A percentile compares a stretch with the other conserved stretches of the same genome.
Evolutionary conservation across 2,888 invertebrate genomes (phyloP).

Genomic region (Liposcelis brunnea): DNA sequence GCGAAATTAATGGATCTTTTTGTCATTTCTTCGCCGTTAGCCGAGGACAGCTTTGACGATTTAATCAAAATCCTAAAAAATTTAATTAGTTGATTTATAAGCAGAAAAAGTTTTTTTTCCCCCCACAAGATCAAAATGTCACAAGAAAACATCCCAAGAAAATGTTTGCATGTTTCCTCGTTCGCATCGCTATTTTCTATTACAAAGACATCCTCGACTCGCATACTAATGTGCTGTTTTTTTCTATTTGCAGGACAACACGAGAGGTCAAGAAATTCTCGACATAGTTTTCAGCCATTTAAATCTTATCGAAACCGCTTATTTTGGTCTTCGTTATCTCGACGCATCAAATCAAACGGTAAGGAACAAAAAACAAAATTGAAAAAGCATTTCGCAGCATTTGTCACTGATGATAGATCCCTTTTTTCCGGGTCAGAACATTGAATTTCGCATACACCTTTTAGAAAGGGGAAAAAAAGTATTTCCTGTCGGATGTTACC

Average conservation of each 20-base stretch:
- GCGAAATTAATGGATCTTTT: no score
- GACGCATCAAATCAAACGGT: slow-evolving; percentile 90
- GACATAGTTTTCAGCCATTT: slow-evolving; percentile 86
- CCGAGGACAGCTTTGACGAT: no score
- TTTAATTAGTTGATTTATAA: no score
- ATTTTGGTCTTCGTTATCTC: slow-evolving; percentile 86
- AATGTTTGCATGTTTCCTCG: neutral
- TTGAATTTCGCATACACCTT: neutral
- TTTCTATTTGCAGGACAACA: slow-evolving; percentile 55
- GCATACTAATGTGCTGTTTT: no score
- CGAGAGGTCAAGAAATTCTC: slow-evolving; percentile 72
- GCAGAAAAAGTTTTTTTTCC: no score
- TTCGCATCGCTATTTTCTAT: slow-evolving; percentile 1
- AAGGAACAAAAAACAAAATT: slow-evolving; percentile 25
- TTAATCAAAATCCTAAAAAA: no score
- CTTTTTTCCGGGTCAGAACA: neutral
- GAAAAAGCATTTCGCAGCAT: no score
- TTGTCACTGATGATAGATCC: neutral
- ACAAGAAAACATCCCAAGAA: no score
- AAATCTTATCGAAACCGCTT: slow-evolving; percentile 87
- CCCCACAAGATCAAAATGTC: no score
- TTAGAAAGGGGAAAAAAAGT: no score
- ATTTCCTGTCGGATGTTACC: no score
- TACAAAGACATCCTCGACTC: neutral
- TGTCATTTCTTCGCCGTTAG: no score